These are phyloP conservation scores for Alosa sapidissima DNA, from an alignment of 2,797 vertebrate species.

Conservation along the genomic window DNA sequence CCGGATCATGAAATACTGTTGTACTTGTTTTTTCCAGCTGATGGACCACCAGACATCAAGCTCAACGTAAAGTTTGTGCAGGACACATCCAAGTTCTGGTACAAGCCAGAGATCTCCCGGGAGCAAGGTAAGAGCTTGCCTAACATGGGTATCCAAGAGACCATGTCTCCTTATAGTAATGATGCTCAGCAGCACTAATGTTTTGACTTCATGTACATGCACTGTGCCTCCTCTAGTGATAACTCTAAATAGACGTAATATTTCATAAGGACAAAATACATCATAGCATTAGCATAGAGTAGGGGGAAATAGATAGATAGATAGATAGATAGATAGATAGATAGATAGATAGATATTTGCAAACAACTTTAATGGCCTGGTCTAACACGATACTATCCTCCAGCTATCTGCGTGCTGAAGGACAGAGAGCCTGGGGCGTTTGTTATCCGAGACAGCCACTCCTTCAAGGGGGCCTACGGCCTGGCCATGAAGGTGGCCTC, in stretches of 20 bases:
- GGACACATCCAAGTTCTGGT: slow-evolving; percentile 98
- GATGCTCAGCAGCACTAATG: not conserved
- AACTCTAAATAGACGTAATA: not conserved
- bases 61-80: slow-evolving; percentile 97
- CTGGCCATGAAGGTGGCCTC: slow-evolving; percentile 98
- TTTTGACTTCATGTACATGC: not conserved
- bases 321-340: too few relatives aligned
- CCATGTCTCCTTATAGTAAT: not conserved
- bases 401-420: slow-evolving; percentile 90
- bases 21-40: slow-evolving; percentile 62
- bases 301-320: not conserved
- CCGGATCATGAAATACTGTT: not conserved
- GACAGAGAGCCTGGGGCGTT: slow-evolving; percentile 94
- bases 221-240: not conserved
- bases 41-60: slow-evolving; percentile 90
- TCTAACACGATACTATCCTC: not conserved
- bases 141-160: not conserved
- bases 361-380: not conserved
- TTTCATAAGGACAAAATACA: not conserved
- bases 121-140: slow-evolving; percentile 84
- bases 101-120: slow-evolving; percentile 96
- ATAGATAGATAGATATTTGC: not conserved
- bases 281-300: not conserved
- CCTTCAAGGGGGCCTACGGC: slow-evolving; percentile 95
- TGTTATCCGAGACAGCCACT: slow-evolving; percentile 95